Base-by-base conservation (phyloP, 1,140 invertebrate species). In the Diabrotica undecimpunctata region DNA sequence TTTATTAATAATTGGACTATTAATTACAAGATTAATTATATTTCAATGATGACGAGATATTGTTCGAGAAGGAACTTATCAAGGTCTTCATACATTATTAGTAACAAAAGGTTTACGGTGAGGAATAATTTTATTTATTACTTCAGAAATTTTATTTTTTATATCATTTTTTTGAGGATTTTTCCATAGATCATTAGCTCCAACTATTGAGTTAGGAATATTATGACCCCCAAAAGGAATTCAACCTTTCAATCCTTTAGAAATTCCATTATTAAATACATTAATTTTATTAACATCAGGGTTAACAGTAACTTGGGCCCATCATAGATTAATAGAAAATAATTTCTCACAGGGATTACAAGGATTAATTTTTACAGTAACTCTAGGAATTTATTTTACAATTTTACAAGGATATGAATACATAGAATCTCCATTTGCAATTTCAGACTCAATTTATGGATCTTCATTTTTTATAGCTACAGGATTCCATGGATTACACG, bases 401-500 rank as follows among this genome's bases (percentile, higher is more conserved):
- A 76, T 81, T 58, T 70, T 80, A 54, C 81, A 83, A 81, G 63
- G 63, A 36, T 66, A 73, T 69, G 80, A 81, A 81, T 84, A 85
- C 77, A 53, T 69, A 6, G 74, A 81, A 74, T 70, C 83, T 2
- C 64, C 71, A 0, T 88, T 87, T 79, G 69, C 78, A 51, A 84
- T 87, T 76, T 71, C 81, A 65, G 84, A 88, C 77, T 83, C 83
- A 71, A 75, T 83, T 75, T 90, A 85, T 80, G 86, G 88, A 11
- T 83, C 85, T 63, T 83, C 80, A 36, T 90, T 90, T 81, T 90
- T 86, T 83, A 80, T 90, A 79, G 82, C 83, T 61, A 90, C 88
- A 39, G 87, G 88, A 78, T 90, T 91, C 65, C 87, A 90, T 79
- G 88, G 87, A 51, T 7, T 89, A 14, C 88, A 90, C 82, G 87